phyloP scores from a whole-genome alignment of 2,797 vertebrate species.

The Brachyalestes nurse region DNA sequence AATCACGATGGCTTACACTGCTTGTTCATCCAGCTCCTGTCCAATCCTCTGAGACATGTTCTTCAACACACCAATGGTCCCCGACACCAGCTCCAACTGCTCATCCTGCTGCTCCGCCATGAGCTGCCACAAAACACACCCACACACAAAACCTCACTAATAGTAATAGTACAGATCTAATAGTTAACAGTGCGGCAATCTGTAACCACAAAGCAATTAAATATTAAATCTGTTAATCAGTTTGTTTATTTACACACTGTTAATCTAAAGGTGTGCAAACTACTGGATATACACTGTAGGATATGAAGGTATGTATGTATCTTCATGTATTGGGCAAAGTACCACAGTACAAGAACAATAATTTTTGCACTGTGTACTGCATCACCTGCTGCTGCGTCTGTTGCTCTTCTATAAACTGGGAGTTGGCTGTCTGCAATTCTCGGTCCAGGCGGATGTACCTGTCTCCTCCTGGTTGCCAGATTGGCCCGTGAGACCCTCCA shows the following conservation, averaged over 20 bases:
- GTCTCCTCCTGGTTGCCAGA: conserved; percentile 80
- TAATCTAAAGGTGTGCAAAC: too few relatives aligned
- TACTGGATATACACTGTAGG: background rate
- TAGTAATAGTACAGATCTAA: background rate
- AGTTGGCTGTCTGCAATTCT: conserved; percentile 88
- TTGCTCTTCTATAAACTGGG: conserved; percentile 93
- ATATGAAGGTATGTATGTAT: background rate
- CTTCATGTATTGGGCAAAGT: background rate
- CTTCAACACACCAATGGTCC: conserved; percentile 96
- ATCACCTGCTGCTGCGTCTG: conserved; percentile 94
- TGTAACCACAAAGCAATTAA: too few relatives aligned
- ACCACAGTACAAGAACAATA: background rate
- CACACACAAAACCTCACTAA: background rate
- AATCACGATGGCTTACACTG: conserved; percentile 84
- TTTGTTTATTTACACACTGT: too few relatives aligned
- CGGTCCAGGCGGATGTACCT: conserved; percentile 86
- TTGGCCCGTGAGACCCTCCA: conserved; percentile 75
- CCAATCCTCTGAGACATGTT: conserved; percentile 99
- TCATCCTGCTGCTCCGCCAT: conserved; percentile 95
- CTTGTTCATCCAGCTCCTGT: conserved; percentile 95
- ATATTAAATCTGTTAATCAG: too few relatives aligned
- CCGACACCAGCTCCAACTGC: conserved; percentile 96
- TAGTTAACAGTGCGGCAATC: background rate
- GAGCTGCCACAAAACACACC: conserved; percentile 76
- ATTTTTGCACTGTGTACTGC: background rate